phyloP scores from a whole-genome alignment of 2,888 invertebrate species.

The Epinotia ramella region DNA sequence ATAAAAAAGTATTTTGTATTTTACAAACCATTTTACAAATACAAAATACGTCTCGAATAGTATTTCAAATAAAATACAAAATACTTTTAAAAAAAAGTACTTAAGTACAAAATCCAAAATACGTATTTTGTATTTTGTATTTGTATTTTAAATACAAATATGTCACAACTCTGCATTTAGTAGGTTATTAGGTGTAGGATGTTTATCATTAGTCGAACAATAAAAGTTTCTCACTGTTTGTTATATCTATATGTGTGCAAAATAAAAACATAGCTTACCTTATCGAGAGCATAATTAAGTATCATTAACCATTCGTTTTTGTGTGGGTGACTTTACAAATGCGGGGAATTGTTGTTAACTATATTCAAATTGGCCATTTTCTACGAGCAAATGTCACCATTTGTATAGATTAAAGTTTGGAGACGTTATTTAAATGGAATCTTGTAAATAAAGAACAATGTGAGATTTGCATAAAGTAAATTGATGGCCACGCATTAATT shows the following conservation, averaged over 20 bases:
- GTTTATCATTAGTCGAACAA: neutral
- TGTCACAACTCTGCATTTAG: too few relatives aligned
- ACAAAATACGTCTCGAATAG: too few relatives aligned
- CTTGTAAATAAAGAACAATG: conserved; percentile 44
- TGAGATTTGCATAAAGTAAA: conserved; percentile 40
- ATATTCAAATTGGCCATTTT: conserved; percentile 76
- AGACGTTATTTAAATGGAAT: conserved; percentile 45
- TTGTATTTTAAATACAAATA: too few relatives aligned
- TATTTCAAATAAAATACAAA: too few relatives aligned
- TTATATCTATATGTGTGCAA: conserved; percentile 2
- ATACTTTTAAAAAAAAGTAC: too few relatives aligned
- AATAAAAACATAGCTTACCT: conserved; percentile 51
- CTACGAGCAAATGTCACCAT: conserved; percentile 58
- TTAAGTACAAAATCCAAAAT: too few relatives aligned
- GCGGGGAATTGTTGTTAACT: conserved; percentile 65
- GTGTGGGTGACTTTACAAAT: conserved; percentile 56
- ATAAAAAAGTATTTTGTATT: too few relatives aligned
- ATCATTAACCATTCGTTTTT: conserved; percentile 56
- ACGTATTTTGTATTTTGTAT: too few relatives aligned
- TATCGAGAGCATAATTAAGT: conserved; percentile 62
- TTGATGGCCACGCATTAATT: conserved; percentile 33
- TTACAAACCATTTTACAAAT: too few relatives aligned
- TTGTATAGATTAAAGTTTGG: conserved; percentile 60
- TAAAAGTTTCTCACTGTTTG: neutral
- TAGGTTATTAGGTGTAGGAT: too few relatives aligned